Conservation (phyloP, 2,797 vertebrate species). For the Sus cebifrons region DNA sequence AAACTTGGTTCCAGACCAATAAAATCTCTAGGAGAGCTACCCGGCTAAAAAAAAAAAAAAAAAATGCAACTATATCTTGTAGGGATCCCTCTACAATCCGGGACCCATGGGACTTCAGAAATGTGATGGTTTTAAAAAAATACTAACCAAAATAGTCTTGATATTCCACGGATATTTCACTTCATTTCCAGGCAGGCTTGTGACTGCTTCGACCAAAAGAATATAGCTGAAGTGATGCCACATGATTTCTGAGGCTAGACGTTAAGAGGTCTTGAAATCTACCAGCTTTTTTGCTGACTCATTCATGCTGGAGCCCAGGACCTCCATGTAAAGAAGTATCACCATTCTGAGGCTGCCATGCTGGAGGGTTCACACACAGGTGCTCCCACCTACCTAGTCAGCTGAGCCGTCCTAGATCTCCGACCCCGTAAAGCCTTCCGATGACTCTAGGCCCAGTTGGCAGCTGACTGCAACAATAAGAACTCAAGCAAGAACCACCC, state of each 20-base stretch:
- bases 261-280: not conserved
- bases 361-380: not conserved
- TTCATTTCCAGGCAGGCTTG: not conserved
- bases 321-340: not conserved
- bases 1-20: conserved; percentile 16
- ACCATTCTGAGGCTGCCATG: not conserved
- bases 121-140: conserved; percentile 48
- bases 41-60: conserved; percentile 31
- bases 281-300: conserved; percentile 18
- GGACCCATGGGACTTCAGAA: not conserved
- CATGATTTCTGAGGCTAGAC: not conserved
- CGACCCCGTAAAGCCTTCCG: conserved; percentile 22
- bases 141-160: not conserved
- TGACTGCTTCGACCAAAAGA: conserved; percentile 1
- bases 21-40: not conserved
- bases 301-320: conserved; percentile 4
- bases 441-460: not conserved
- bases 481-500: not conserved
- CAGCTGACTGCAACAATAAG: not conserved
- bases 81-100: not conserved
- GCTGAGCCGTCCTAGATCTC: not conserved
- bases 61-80: not conserved
- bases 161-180: conserved; percentile 15
- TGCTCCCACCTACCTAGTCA: not conserved
- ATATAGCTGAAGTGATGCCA: not conserved